A percentile compares a stretch with the other conserved stretches of the same genome.
phyloP scores from a whole-genome alignment of 2,113 vertebrate genomes.

The Brachyistius frenatus region DNA sequence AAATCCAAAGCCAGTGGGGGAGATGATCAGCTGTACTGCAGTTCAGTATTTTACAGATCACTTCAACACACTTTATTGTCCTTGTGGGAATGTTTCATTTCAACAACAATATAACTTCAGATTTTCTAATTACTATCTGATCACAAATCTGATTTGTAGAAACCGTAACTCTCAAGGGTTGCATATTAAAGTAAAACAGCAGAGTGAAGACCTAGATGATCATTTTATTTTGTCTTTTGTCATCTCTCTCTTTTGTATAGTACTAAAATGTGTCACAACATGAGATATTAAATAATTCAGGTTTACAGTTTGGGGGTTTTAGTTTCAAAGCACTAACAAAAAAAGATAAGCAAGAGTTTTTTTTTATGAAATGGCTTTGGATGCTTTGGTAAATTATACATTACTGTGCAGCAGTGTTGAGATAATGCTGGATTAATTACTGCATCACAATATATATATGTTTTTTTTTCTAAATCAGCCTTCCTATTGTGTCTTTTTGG shows the following conservation, averaged over 20 bases:
- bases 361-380: not conserved
- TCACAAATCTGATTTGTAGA: conserved; percentile 28
- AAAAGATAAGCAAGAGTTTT: not conserved
- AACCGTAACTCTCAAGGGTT: conserved; percentile 8
- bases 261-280: not conserved
- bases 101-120: conserved; percentile 38
- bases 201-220: not conserved
- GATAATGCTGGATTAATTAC: not conserved
- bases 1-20: conserved; percentile 46
- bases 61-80: conserved; percentile 37
- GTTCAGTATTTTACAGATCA: conserved; percentile 43
- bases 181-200: not conserved
- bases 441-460: no score
- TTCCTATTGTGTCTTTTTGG: no score
- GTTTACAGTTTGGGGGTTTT: not conserved
- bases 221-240: not conserved
- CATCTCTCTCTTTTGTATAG: not conserved
- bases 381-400: not conserved
- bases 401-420: not conserved
- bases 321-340: not conserved
- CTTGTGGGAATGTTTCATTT: conserved; percentile 31
- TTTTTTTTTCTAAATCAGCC: no score
- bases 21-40: conserved; percentile 34
- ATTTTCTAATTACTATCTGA: conserved; percentile 43
- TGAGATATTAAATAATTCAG: not conserved